phyloP scores from a whole-genome alignment of 2,113 vertebrate species.

The Hypocryptadius cinnamomeus region DNA sequence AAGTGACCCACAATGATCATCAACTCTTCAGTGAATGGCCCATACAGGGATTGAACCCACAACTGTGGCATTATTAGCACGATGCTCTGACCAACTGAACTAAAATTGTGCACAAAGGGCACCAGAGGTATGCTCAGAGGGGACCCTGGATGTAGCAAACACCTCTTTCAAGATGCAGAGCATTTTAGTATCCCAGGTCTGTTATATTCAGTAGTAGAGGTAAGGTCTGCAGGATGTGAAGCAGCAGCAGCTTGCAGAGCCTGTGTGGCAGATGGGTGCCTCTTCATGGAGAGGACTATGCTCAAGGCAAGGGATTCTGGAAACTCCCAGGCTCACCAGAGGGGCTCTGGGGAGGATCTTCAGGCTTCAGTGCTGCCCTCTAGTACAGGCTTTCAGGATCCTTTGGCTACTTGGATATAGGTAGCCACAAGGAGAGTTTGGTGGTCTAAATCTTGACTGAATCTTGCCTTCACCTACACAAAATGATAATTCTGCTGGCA shows the following conservation, averaged over 20 bases:
- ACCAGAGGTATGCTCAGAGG: neutral
- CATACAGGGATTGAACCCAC: neutral
- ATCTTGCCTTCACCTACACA: neutral
- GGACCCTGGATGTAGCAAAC: neutral
- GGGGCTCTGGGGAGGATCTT: neutral
- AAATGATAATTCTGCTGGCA: neutral
- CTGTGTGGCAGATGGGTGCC: neutral
- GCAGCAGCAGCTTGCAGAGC: neutral
- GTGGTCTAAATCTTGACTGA: neutral
- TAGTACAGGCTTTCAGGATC: neutral
- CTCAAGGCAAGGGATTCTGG: neutral
- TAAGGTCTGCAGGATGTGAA: neutral
- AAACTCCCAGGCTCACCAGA: neutral
- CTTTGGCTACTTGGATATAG: neutral
- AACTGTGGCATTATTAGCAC: neutral
- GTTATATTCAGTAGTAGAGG: neutral
- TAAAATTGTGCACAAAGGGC: neutral
- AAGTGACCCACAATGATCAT: neutral
- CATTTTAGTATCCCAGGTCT: neutral
- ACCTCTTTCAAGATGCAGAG: neutral
- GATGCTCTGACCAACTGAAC: neutral
- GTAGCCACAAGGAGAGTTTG: neutral
- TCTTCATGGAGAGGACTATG: neutral
- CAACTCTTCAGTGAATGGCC: neutral
- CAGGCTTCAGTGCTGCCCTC: neutral